Percentiles rank a stretch among this genome's conserved stretches.
Conservation (phyloP, 1,140 invertebrate genomes). For the Apis cerana region DNA sequence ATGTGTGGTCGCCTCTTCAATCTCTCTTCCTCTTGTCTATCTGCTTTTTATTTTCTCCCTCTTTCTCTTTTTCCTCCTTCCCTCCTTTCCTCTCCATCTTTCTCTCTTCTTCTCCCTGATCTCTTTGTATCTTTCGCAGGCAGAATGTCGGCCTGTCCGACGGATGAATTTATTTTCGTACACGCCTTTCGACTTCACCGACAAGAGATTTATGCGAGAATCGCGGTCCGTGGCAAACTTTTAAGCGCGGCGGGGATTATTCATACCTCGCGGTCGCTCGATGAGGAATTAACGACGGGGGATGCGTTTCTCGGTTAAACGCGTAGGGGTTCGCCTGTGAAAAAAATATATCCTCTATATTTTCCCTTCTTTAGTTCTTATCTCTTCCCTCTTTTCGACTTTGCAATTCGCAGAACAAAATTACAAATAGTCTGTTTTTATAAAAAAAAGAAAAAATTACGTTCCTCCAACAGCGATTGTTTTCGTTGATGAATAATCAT, state of each 20-base stretch:
- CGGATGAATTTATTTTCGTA: slow-evolving; percentile 51
- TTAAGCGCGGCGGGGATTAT: slow-evolving; percentile 30
- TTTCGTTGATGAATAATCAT: neutral
- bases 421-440: too few species aligned
- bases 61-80: neutral
- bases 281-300: slow-evolving; percentile 39
- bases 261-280: slow-evolving; percentile 39
- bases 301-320: slow-evolving; percentile 29
- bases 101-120: neutral
- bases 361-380: neutral
- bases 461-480: neutral
- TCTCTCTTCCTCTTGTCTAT: neutral
- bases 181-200: slow-evolving; percentile 46
- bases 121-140: slow-evolving; percentile 42
- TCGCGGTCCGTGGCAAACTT: slow-evolving; percentile 35
- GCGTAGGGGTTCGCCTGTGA: neutral
- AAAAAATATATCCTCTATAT: neutral
- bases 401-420: neutral
- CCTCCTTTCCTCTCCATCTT: neutral
- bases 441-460: neutral
- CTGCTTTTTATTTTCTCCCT: neutral
- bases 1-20: slow-evolving; percentile 11
- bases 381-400: too few species aligned
- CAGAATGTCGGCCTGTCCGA: slow-evolving; percentile 40
- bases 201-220: slow-evolving; percentile 39